Evolutionary conservation across 2,888 invertebrate species (phyloP).

Genomic region (Branchipolynoe longqiensis): DNA sequence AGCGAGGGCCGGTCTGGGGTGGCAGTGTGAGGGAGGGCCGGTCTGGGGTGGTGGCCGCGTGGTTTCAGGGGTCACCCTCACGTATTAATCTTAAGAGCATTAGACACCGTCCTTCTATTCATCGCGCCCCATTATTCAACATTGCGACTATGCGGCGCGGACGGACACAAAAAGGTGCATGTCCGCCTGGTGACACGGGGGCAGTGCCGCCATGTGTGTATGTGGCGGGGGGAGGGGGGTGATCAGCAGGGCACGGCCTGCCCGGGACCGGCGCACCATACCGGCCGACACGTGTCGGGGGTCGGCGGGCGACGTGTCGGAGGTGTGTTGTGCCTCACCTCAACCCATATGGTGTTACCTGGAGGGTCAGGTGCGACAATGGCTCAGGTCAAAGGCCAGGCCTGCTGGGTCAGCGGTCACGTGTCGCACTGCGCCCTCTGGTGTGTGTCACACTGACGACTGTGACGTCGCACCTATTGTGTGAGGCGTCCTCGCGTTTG

Average conservation of each 20-base stretch:
- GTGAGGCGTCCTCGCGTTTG: background rate
- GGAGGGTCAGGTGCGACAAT: conserved; percentile 23
- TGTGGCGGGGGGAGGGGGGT: background rate
- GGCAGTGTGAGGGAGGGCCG: too few species aligned
- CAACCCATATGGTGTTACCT: conserved; percentile 1
- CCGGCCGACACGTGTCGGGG: too few species aligned
- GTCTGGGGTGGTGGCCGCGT: too few species aligned
- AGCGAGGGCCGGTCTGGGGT: too few species aligned
- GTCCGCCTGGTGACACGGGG: background rate
- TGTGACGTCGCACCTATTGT: conserved; percentile 3
- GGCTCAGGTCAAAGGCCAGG: conserved; percentile 24
- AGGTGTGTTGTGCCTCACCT: too few species aligned
- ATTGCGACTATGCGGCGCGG: background rate
- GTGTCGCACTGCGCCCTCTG: background rate
- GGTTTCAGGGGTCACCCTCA: too few species aligned
- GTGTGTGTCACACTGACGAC: background rate
- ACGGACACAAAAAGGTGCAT: background rate
- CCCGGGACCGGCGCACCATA: too few species aligned
- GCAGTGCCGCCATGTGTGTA: background rate
- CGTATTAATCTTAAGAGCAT: too few species aligned
- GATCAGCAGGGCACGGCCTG: background rate
- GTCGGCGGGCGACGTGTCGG: too few species aligned
- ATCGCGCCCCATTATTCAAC: too few species aligned
- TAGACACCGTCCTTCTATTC: too few species aligned
- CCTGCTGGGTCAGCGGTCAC: background rate